Base-by-base conservation (phyloP, 2,888 invertebrate species). In the Acleris literana region DNA sequence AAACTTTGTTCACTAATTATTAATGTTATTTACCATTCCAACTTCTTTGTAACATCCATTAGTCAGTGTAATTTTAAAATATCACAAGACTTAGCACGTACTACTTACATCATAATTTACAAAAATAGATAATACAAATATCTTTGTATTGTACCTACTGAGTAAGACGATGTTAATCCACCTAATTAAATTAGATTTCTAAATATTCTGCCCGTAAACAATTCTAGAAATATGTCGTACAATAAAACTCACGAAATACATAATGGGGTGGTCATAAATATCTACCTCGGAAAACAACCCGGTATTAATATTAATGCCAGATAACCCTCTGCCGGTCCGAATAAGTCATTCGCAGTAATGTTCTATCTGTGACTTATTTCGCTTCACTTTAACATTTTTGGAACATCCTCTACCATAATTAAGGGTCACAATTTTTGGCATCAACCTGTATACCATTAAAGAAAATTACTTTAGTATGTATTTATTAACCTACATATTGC, bases 131-230 rank as follows among this genome's bases (percentile, higher is more conserved):
- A 13, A 0, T 39, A 11, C 13, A 39, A 39, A 39, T 39, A 13
- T 49, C 6, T 11, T 18, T 7, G 18, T 48, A 48, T 1, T n/a
- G 1, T n/a, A 48, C 1, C 2, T 17, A 49, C 49, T 20, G 49
- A 20, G 7, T 46, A 46, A n/a, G 46, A 46, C n/a, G 17, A 46
- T 16, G 17, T 46, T 46, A 46, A 46, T 44, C 57, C n/a, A 51
- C 29, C 66, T 61, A 62, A 66, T 66, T 66, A 66, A 57, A 66
- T 66, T 66, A 66, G 48, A 52, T 62, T 56, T 55, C 55, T 65
- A 66, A 66, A 66, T 66, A 61, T 66, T 60, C 65, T 39, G 61
- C 17, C 61, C 56, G 62, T 66, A 66, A 62, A 66, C 61, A 61
- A 61, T 56, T 57, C 61, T n/a, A 56, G 52, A 61, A 62, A 66